A percentile compares a stretch with the other conserved stretches of the same genome.
Conservation (phyloP, 2,113 vertebrate species). For the Oncorhynchus gorbuscha region DNA sequence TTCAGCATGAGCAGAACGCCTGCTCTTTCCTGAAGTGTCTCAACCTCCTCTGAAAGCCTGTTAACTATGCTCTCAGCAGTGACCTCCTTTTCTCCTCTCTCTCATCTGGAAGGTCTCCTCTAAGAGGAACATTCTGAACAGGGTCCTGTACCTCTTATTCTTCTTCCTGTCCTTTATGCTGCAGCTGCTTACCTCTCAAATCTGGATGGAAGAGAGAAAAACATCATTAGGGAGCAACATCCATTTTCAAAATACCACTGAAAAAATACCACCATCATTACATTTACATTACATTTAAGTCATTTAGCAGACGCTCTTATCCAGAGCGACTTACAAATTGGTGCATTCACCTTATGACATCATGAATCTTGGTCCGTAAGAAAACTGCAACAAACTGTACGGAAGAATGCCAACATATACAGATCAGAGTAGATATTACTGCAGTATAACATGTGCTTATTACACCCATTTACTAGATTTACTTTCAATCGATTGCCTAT, state of each 20-base stretch:
- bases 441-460: not conserved
- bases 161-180: conserved; percentile 16
- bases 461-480: not conserved
- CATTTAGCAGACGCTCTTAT: too few relatives aligned
- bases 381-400: not conserved
- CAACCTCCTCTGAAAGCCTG: conserved; percentile 40
- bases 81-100: conserved; percentile 22
- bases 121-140: conserved; percentile 17
- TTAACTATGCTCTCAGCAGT: conserved; percentile 20
- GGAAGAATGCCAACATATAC: not conserved
- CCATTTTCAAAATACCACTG: too few relatives aligned
- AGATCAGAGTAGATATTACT: not conserved
- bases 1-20: conserved; percentile 65
- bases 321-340: too few relatives aligned
- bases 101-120: not conserved
- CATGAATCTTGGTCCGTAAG: not conserved
- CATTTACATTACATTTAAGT: too few relatives aligned
- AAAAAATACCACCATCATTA: not conserved
- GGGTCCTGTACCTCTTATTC: conserved; percentile 18
- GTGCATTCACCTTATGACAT: too few relatives aligned
- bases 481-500: not conserved
- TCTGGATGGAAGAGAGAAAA: conserved; percentile 23
- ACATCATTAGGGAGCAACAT: not conserved
- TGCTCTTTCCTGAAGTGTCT: conserved; percentile 55
- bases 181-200: conserved; percentile 14